Evolutionary conservation across 2,113 vertebrate species (phyloP), one percentile per base, ranked within the genome.

Genomic region (Aspiorhynchus laticeps): DNA sequence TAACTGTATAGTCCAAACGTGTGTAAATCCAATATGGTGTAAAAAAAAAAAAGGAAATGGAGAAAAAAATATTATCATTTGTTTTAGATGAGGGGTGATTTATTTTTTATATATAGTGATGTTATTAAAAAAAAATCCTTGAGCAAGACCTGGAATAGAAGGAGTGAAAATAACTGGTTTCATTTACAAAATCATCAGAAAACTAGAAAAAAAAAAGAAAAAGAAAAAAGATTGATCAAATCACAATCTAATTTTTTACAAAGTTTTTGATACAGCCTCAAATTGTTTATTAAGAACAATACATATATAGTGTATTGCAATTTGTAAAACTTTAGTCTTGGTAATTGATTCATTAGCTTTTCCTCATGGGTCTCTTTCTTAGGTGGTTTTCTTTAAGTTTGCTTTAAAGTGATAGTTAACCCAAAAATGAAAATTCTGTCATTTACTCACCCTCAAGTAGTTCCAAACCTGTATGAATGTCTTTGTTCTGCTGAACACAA

Each of bases 241-340:
- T 95, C 94, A 95, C 93, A 90, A 94, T 95, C 94, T 94, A 93
- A 94, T 96, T 96, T 94, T 97, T 95, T 96, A 96, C 94, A 93
- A 93, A 93, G 94, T 94, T 97, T 94, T 94, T 95, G 94, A 97
- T 98, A 97, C 96, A 96, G 92, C 95, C 94, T 97, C 95, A 93
- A 93, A 92, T 92, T 93, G 97, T 97, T 97, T 95, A 96, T 95
- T 96, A 91, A 96, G 90, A 91, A 92, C 73, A 93, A 92, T 80
- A 48, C 92, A 93, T 94, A 93, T 95, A 93, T 90, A 94, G 94
- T 96, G 95, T 95, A 94, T 91, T 93, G 94, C 96, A 92, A 95
- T 97, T 97, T 97, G 93, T 97, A 96, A 89, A 91, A 94, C 92
- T 94, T 94, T 93, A 94, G 94, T 90, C 90, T 93, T 92, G 93